Base-by-base conservation (phyloP, 1,140 invertebrate genomes). In the Parasteatoda tepidariorum region DNA sequence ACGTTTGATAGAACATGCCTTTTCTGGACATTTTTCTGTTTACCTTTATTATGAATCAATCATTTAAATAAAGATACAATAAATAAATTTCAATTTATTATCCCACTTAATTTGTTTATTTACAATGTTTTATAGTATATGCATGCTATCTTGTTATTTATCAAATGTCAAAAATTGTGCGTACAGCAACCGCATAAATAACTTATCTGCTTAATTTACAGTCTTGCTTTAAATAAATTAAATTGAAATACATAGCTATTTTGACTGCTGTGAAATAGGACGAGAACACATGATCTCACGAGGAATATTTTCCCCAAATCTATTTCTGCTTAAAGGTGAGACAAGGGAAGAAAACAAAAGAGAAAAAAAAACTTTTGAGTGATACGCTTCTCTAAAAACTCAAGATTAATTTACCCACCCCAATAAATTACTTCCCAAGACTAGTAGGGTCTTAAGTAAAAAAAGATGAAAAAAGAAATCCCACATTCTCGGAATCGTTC, bases 361-460 rank as follows among this genome's bases (percentile, higher is more conserved):
- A 55, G 41, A 55, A 26, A 55, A 71, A 9, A 13, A 48, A 48
- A 59, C 57, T 59, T 59, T 59, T 59, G 57, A 59, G n/a, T 24
- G 57, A 74, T 61, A 55, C 71, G 34, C 24, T 30, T 55, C 48
- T 18, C 48, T 15, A 71, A 55, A 71, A 71, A 71, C 68, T 54
- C 71, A 11, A 74, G 71, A 74, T 74, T 74, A 73, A 73, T 73
- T 33, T 34, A 78, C 74, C 41, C 74, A 78, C 22, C 74, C 41
- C 7, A 59, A 78, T 66, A 66, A 78, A 66, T 66, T 66, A 78
- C 74, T 78, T 57, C 38, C 28, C 68, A 41, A 68, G 68, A 30
- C 48, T 38, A 33, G 28, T 41, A 68, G 66, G n/a, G 18, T 57
- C 68, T 28, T 71, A 54, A 55, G 41, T 48, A 9, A 9, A 13